These are phyloP conservation scores for Argentina silus DNA, from an alignment of 2,797 vertebrate genomes.

Conservation along the genomic window DNA sequence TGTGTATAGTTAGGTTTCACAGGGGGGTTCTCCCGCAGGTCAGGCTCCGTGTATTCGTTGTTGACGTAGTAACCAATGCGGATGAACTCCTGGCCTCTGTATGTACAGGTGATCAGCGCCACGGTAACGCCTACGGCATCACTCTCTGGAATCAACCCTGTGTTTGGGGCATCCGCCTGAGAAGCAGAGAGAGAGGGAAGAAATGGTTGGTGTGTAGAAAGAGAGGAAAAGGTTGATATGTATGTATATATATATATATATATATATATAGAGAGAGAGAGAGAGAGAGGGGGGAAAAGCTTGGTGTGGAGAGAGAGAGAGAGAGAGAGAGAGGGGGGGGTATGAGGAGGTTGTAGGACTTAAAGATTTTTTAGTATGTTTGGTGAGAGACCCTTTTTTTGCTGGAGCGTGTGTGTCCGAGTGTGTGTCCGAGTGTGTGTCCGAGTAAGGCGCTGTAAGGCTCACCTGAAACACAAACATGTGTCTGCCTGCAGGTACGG, in stretches of 20 bases:
- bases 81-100: slow-evolving; percentile 88
- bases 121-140: slow-evolving; percentile 90
- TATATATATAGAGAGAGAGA: background rate
- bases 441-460: background rate
- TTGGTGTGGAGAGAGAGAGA: background rate
- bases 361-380: background rate
- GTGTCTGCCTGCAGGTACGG: slow-evolving; percentile 89
- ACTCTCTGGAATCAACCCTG: slow-evolving; percentile 83
- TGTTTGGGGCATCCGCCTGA: slow-evolving; percentile 86
- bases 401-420: background rate
- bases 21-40: slow-evolving; percentile 86
- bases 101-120: slow-evolving; percentile 89
- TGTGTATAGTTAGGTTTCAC: slow-evolving; percentile 84
- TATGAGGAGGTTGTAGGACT: background rate
- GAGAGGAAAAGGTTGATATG: background rate
- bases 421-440: background rate
- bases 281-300: background rate
- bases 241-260: too few relatives aligned
- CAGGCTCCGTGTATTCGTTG: slow-evolving; percentile 86
- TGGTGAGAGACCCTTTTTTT: too few relatives aligned
- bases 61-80: slow-evolving; percentile 91
- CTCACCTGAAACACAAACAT: slow-evolving; percentile 93
- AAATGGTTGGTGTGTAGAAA: background rate
- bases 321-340: background rate
- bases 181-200: background rate